A percentile compares a stretch with the other conserved stretches of the same genome.
These are phyloP conservation scores for Gryllus bimaculatus DNA, from an alignment of 1,140 invertebrate species.

Conservation along the genomic window DNA sequence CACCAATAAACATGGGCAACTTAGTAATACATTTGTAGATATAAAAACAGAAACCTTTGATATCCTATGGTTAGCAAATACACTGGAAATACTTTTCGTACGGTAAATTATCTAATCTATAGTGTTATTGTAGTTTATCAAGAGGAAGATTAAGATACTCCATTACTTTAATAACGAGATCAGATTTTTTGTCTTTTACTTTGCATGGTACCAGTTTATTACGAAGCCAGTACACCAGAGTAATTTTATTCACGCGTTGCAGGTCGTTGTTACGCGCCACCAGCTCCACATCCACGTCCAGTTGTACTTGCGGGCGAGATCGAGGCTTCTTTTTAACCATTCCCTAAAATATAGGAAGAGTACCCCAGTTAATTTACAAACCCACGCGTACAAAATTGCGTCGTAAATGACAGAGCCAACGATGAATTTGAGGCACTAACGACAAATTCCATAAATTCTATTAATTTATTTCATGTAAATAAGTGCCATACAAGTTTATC, in stretches of 20 bases:
- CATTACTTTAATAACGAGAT: constrained; percentile 24
- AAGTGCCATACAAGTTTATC: too few species aligned
- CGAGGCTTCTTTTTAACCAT: constrained; percentile 15
- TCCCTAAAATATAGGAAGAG: neutral
- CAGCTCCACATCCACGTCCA: constrained; percentile 21
- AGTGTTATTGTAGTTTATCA: neutral
- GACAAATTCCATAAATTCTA: too few species aligned
- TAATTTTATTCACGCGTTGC: constrained; percentile 21
- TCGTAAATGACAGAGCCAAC: too few species aligned
- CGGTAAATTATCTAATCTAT: too few species aligned
- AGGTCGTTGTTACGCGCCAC: constrained; percentile 20
- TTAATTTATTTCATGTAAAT: too few species aligned
- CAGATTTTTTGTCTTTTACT: constrained; percentile 25
- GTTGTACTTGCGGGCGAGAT: constrained; percentile 23
- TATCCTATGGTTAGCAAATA: too few species aligned
- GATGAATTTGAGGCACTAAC: too few species aligned
- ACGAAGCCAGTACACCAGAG: constrained; percentile 23
- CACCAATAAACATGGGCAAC: too few species aligned
- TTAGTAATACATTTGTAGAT: too few species aligned
- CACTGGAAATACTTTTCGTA: too few species aligned
- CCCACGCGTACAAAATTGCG: neutral
- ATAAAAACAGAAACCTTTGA: too few species aligned
- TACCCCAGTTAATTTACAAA: neutral
- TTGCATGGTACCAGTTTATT: constrained; percentile 22
- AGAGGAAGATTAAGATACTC: constrained; percentile 10